Percentiles rank a stretch among this genome's conserved stretches.
These are phyloP conservation scores for Diplodus sargus DNA, from an alignment of 2,797 vertebrate genomes.

Conservation along the genomic window DNA sequence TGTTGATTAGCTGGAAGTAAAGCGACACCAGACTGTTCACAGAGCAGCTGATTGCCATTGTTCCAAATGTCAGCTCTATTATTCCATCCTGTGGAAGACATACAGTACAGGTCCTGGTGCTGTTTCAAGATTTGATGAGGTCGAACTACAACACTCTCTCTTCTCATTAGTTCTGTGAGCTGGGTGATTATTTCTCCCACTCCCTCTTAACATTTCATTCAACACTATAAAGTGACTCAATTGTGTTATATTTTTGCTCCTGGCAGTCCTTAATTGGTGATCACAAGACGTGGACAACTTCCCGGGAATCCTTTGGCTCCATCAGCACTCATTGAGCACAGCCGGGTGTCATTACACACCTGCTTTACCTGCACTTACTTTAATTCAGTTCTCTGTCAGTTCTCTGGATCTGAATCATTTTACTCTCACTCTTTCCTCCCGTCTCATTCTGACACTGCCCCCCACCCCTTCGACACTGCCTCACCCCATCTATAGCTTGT, in stretches of 20 bases:
- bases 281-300: slow-evolving; percentile 15
- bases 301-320: slow-evolving; percentile 1
- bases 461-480: not conserved
- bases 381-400: slow-evolving; percentile 32
- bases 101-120: too few relatives aligned
- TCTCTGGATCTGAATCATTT: slow-evolving; percentile 23
- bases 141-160: not conserved
- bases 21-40: slow-evolving; percentile 12
- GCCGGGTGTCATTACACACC: not conserved
- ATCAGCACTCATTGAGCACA: slow-evolving; percentile 1
- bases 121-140: slow-evolving; percentile 30
- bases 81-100: not conserved
- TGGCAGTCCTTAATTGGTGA: slow-evolving; percentile 27
- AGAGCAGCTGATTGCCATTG: slow-evolving; percentile 3
- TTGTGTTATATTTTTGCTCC: not conserved
- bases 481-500: slow-evolving; percentile 62
- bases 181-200: not conserved
- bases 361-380: slow-evolving; percentile 18
- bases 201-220: slow-evolving; percentile 2
- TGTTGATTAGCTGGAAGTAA: slow-evolving; percentile 20
- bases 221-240: not conserved
- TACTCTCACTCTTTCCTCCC: slow-evolving; percentile 18
- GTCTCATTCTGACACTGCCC: slow-evolving; percentile 12
- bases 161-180: slow-evolving; percentile 17
- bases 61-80: slow-evolving; percentile 46